These are phyloP conservation scores for Nannobrachium achirus DNA, from an alignment of 2,113 vertebrate species.

Conservation along the genomic window DNA sequence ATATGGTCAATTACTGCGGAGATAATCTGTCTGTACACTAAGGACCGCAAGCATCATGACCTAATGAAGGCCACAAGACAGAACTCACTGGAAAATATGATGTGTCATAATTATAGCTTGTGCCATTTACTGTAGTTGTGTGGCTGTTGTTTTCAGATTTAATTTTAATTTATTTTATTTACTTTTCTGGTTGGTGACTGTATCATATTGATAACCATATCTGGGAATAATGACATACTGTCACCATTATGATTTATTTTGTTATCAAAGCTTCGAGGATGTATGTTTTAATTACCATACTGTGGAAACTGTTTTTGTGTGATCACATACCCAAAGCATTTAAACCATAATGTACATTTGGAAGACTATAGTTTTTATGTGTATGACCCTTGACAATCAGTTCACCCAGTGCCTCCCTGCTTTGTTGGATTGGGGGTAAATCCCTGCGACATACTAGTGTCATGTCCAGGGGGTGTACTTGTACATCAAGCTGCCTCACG, in stretches of 20 bases:
- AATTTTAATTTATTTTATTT: no score
- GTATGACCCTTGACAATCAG: no score
- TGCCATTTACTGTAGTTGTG: no score
- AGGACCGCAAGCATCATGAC: no score
- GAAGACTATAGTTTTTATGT: neutral
- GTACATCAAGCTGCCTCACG: no score
- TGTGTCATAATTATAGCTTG: conserved; percentile 45
- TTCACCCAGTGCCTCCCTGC: no score
- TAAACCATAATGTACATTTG: conserved; percentile 10
- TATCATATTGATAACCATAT: conserved; percentile 4
- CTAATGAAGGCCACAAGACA: conserved; percentile 32
- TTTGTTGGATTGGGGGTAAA: no score
- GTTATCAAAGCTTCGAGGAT: neutral
- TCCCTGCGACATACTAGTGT: no score
- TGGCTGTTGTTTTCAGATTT: no score
- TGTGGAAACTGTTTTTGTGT: conserved; percentile 17
- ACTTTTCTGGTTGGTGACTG: conserved; percentile 22
- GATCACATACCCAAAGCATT: conserved; percentile 4
- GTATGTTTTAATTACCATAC: conserved; percentile 12
- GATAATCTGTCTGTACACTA: conserved; percentile 17
- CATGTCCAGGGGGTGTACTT: no score
- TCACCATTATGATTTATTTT: conserved; percentile 12
- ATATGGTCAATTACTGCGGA: conserved; percentile 11
- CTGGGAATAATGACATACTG: conserved; percentile 14
- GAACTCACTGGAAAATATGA: conserved; percentile 59